Percentiles rank a stretch among this genome's conserved stretches.
These are phyloP conservation scores for Galeopterus variegatus DNA, from an alignment of 2,113 vertebrate genomes.

Conservation along the genomic window DNA sequence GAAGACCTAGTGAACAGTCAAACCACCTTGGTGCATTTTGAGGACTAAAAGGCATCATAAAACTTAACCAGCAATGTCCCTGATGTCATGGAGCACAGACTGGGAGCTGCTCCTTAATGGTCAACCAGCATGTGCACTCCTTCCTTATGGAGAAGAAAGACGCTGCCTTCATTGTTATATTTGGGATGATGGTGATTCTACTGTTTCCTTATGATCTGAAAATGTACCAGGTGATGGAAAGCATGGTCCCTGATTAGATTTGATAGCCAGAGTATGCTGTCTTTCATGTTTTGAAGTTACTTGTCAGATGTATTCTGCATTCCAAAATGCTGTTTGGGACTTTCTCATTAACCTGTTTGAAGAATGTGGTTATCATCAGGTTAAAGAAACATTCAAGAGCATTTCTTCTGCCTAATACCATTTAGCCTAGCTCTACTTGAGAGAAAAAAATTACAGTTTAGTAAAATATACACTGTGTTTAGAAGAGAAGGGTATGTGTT, in stretches of 20 bases:
- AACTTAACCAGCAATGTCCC: background rate
- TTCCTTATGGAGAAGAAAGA: background rate
- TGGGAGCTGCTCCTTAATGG: background rate
- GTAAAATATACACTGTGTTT: background rate
- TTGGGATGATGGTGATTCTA: background rate
- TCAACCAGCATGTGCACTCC: no score
- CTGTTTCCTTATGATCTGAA: background rate
- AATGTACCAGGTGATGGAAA: background rate
- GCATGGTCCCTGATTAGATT: background rate
- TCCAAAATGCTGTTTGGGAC: background rate
- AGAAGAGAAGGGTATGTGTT: background rate
- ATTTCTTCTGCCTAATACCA: background rate
- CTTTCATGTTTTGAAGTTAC: background rate
- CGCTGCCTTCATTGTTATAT: background rate
- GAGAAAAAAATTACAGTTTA: conserved; percentile 10
- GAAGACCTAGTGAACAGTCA: background rate
- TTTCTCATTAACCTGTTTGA: conserved; percentile 24
- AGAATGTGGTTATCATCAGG: background rate
- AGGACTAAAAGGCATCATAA: background rate
- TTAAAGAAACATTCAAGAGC: background rate
- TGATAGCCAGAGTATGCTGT: background rate
- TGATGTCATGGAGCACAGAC: background rate
- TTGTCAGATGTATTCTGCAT: background rate
- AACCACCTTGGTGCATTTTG: background rate
- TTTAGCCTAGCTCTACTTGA: background rate